These are phyloP conservation scores for Phylloscopus whistleri DNA, from an alignment of 2,113 vertebrate species.

Conservation along the genomic window DNA sequence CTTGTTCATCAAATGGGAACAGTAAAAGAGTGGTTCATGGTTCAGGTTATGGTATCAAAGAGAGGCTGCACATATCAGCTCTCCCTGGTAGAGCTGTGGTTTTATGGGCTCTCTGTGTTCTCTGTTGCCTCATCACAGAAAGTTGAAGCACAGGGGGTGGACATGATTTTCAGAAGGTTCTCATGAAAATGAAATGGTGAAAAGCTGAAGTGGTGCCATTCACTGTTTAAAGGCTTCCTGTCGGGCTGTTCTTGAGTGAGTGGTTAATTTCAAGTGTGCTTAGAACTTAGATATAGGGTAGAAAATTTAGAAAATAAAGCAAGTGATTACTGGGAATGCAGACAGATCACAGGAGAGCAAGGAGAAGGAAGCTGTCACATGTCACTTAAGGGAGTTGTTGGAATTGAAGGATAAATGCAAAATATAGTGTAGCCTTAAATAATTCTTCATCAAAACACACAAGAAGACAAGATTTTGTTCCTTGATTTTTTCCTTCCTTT, in stretches of 20 bases:
- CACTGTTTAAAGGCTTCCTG: background rate
- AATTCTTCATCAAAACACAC: background rate
- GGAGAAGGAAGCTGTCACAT: background rate
- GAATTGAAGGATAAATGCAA: background rate
- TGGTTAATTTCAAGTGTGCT: background rate
- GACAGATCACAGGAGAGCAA: background rate
- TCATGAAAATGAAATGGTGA: background rate
- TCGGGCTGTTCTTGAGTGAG: rapidly evolving
- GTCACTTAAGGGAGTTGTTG: background rate
- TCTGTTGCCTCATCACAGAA: background rate
- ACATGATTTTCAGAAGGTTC: background rate
- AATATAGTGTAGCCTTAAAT: background rate
- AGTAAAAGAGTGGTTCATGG: background rate
- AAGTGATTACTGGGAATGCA: background rate
- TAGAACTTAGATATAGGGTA: background rate
- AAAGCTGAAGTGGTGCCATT: background rate
- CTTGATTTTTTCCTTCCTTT: background rate
- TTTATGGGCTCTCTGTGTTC: rapidly evolving
- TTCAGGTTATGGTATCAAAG: background rate
- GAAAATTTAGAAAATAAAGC: background rate
- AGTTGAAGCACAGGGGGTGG: background rate
- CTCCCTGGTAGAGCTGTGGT: rapidly evolving
- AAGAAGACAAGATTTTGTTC: background rate
- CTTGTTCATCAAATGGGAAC: background rate
- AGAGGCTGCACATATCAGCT: background rate